Base-by-base conservation (phyloP, 2,888 invertebrate species). In the Cataglyphis rosenhaueri region DNA sequence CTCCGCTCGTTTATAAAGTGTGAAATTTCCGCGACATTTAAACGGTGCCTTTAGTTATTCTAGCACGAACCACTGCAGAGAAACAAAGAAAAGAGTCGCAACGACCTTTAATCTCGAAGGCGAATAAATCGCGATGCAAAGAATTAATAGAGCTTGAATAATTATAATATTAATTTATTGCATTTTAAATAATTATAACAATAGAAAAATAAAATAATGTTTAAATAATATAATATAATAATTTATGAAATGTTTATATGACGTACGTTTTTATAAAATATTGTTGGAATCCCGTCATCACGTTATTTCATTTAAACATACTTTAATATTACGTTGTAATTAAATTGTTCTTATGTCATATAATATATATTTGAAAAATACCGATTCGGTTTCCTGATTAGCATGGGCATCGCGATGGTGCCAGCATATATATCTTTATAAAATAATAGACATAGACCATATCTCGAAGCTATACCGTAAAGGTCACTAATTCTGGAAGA, bases 11-110 rank as follows among this genome's bases (percentile, higher is more conserved):
- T 81, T 35, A 73, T 41, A 65, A 81, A 74, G 83, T 82, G 86
- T 85, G 81, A 88, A 86, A 86, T 61, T 57, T 9, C 68, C 65
- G 76, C 75, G 83, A 86, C 82, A 84, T 85, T 88, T 84, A 78
- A 57, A 59, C 32, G 62, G 15, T n/a, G 74, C 81, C 66, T 79
- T 79, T 12, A 38, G 59, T 84, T 74, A 81, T 64, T 64, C 81
- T 70, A 48, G 32, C 61, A 61, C 25, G 25, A 81, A 73, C 21
- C 44, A n/a, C 41, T 1, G 57, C 1, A 9, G 48, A n/a, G 8
- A 15, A 32, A 41, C 1, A 38, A 55, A 57, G 29, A 32, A 65
- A 71, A 75, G 66, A 84, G 55, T 29, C 81, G 8, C 44, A 3
- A 15, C 70, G 48, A 59, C 65, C 78, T 74, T 75, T 71, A 70